These are phyloP conservation scores for Megalonaias nervosa DNA, from an alignment of 1,140 invertebrate genomes.

Conservation along the genomic window DNA sequence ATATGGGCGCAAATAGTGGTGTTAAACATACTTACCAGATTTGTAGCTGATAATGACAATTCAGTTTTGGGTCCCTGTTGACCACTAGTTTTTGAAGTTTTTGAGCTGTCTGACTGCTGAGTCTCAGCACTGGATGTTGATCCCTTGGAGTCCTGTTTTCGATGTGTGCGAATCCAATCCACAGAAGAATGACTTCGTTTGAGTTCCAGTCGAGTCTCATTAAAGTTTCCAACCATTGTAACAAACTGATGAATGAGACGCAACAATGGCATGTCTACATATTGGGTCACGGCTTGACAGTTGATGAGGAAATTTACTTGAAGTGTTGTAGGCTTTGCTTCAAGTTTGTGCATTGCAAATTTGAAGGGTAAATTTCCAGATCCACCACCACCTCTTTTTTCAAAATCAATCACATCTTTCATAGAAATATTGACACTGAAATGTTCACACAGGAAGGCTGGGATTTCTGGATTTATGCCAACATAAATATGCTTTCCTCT, in stretches of 20 bases:
- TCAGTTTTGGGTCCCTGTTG: not conserved
- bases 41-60: conserved; percentile 1
- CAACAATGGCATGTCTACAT: conserved; percentile 95
- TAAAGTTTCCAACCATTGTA: conserved; percentile 98
- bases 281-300: conserved; percentile 65
- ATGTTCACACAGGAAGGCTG: conserved; percentile 93
- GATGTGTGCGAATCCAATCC: conserved; percentile 62
- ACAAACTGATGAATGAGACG: conserved; percentile 95
- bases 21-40: no score
- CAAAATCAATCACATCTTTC: conserved; percentile 88
- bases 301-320: conserved; percentile 67
- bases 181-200: conserved; percentile 65
- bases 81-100: conserved; percentile 19
- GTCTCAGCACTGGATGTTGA: conserved; percentile 68
- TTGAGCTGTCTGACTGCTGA: conserved; percentile 61
- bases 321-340: conserved; percentile 69
- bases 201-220: conserved; percentile 92
- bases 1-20: no score
- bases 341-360: conserved; percentile 69
- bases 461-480: conserved; percentile 78
- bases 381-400: conserved; percentile 83
- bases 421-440: conserved; percentile 91
- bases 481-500: conserved; percentile 41
- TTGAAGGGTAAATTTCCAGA: conserved; percentile 70
- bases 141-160: conserved; percentile 68